Percentiles rank a stretch among this genome's conserved stretches.
Evolutionary conservation across 2,797 vertebrate species (phyloP).

Genomic region (Aplochiton taeniatus): DNA sequence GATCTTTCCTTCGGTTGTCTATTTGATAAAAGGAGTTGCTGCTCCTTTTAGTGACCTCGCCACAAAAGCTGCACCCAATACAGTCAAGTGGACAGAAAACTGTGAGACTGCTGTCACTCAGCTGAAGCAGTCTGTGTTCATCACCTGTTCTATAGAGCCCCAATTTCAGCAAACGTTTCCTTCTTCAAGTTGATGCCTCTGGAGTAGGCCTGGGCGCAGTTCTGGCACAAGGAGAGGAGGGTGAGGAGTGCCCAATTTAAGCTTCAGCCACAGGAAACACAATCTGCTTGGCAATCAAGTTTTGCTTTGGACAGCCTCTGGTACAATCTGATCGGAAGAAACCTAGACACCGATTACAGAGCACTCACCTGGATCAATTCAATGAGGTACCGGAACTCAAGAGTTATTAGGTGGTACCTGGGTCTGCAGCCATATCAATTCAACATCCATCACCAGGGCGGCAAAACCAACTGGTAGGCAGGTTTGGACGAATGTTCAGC

Average conservation of each 20-base stretch:
- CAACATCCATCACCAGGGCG: background rate
- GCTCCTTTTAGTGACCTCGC: slow-evolving; percentile 9
- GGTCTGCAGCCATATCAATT: slow-evolving; percentile 3
- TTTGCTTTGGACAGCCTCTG: slow-evolving; percentile 5
- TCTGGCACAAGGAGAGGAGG: slow-evolving; percentile 6
- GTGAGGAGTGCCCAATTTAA: too few species aligned
- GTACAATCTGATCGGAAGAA: slow-evolving; percentile 12
- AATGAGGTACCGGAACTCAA: slow-evolving; percentile 7
- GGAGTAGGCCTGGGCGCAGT: slow-evolving; percentile 17
- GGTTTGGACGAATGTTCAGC: background rate
- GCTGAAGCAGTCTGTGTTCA: too few species aligned
- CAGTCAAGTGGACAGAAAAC: slow-evolving; percentile 2
- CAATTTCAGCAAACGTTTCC: slow-evolving; percentile 8
- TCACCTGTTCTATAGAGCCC: slow-evolving; percentile 13
- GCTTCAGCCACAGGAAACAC: slow-evolving; percentile 5
- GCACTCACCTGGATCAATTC: slow-evolving; percentile 3
- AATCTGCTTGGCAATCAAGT: slow-evolving; percentile 22
- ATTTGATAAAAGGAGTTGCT: slow-evolving; percentile 17
- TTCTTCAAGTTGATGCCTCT: slow-evolving; percentile 7
- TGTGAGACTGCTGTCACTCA: slow-evolving; percentile 11
- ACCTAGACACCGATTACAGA: slow-evolving; percentile 14
- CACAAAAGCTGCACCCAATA: background rate
- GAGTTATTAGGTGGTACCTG: slow-evolving; percentile 7
- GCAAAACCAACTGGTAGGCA: background rate
- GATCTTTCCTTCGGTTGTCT: too few species aligned